A percentile compares a stretch with the other conserved stretches of the same genome.
These are phyloP conservation scores for Sinotaia quadrata DNA, from an alignment of 2,888 invertebrate genomes.

Conservation along the genomic window DNA sequence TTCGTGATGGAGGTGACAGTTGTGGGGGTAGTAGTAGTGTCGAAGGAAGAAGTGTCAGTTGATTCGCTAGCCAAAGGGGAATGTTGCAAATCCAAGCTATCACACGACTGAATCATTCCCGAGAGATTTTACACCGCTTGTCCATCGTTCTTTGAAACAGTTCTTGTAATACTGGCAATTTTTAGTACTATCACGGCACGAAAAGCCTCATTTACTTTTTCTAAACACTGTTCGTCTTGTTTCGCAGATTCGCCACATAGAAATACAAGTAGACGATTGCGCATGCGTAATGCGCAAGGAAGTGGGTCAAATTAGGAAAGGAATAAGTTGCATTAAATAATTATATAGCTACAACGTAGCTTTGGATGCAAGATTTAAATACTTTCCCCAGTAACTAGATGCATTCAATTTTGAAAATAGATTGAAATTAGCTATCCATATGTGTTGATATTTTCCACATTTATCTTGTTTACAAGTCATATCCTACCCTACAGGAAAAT, in stretches of 20 bases:
- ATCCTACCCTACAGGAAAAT: no score
- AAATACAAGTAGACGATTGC: slow-evolving; percentile 7
- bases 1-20: slow-evolving; percentile 4
- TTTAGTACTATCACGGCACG: neutral
- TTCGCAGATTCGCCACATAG: neutral
- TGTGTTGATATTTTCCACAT: no score
- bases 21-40: neutral
- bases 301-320: slow-evolving; percentile 26
- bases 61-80: neutral
- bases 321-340: no score
- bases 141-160: slow-evolving; percentile 11
- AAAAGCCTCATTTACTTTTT: neutral
- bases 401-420: no score
- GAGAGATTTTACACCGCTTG: neutral
- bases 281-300: slow-evolving; percentile 26
- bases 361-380: no score
- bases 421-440: no score
- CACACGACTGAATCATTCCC: slow-evolving; percentile 25
- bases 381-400: no score
- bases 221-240: slow-evolving; percentile 14
- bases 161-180: neutral
- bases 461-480: no score
- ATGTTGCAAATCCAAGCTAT: slow-evolving; percentile 14
- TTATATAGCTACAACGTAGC: no score
- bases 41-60: neutral